Base-by-base conservation (phyloP, 1,140 invertebrate species). In the Protaetia brevitarsis region DNA sequence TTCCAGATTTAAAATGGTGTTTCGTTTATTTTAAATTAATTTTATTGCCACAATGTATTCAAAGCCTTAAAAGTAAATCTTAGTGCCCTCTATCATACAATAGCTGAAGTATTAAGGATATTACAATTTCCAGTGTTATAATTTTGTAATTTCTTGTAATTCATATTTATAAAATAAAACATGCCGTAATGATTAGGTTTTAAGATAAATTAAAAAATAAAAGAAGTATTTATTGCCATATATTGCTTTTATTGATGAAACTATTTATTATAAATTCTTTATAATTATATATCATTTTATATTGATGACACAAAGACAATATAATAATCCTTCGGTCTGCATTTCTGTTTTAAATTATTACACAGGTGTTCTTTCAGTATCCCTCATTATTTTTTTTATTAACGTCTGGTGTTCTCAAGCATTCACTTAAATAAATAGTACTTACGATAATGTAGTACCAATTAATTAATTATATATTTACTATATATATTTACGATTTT, bases 221-320 rank as follows among this genome's bases (percentile, higher is more conserved):
- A 4, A 58, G 29, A 58, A 11, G 11, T 16, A n/a, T 27, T 58
- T 58, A 58, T 58, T 58, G 56, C 56, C 56, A 30, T 58, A 58
- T 58, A 58, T 58, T 58, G 56, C 56, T 58, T 58, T 58, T n/a
- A 10, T 16, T 58, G 41, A 45, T 4, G 10, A 45, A 45, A 58
- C 56, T 58, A 58, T 28, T 58, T 28, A 28, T 58, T 58, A 28
- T 58, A 58, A 58, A 45, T 45, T 45, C 23, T 45, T 21, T 41
- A 13, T 41, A 6, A 41, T 45, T 19, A 45, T 37, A 13, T 37
- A 6, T 8, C 16, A 37, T 13, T 37, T 37, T 37, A 37, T 37
- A 37, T 37, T 45, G 13, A 45, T 45, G 13, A 19, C 41, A 19
- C 10, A 21, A 45, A 16, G 34, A 37, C 7, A 45, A 45, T 45